These are phyloP conservation scores for Poecilia gillii DNA, from an alignment of 2,797 vertebrate genomes.

Conservation along the genomic window DNA sequence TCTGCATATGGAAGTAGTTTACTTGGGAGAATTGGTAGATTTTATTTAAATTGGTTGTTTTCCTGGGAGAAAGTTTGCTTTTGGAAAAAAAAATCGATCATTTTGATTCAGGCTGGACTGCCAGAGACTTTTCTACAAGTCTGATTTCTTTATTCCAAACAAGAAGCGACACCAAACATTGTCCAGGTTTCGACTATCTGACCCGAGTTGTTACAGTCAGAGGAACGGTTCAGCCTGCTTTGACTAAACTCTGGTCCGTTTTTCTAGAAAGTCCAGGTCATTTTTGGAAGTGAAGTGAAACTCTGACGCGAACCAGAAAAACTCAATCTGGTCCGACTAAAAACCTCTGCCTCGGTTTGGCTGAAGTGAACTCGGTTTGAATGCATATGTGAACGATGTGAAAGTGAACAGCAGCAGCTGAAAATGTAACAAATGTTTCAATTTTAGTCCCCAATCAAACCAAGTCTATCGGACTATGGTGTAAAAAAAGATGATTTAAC, in stretches of 20 bases:
- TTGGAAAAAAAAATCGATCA: neutral
- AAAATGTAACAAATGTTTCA: no score
- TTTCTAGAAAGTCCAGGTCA: no score
- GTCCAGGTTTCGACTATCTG: neutral
- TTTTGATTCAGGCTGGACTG: neutral
- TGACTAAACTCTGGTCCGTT: no score
- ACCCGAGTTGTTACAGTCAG: neutral
- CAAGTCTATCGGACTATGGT: neutral
- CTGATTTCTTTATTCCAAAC: neutral
- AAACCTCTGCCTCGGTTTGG: no score
- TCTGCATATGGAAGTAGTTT: neutral
- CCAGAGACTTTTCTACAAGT: neutral
- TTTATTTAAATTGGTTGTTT: neutral
- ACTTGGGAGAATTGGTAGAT: neutral
- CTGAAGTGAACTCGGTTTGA: no score
- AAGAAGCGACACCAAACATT: neutral
- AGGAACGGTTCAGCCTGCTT: no score
- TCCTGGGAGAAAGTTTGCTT: neutral
- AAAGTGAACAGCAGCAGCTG: no score
- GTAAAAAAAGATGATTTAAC: neutral
- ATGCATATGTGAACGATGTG: no score
- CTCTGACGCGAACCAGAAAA: no score
- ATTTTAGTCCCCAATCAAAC: no score
- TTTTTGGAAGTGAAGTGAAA: no score
- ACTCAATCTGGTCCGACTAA: no score